Base-by-base conservation (phyloP, 2,113 vertebrate genomes). In the Apteryx owenii region DNA sequence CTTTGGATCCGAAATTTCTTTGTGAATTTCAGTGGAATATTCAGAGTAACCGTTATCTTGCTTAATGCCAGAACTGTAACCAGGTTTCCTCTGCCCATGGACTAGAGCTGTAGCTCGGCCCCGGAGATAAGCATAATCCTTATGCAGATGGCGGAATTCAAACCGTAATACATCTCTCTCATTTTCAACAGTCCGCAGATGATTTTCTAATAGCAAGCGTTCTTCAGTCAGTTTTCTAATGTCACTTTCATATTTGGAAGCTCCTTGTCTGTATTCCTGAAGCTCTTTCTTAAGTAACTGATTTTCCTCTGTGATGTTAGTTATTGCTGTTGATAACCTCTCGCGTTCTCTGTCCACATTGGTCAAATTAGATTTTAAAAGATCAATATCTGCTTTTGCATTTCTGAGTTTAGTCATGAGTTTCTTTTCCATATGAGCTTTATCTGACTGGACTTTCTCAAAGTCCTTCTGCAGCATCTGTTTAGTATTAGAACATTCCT, bases 211-310 rank as follows among this genome's bases (percentile, higher is more conserved):
- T 26, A 96, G 90, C 20, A 95, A 62, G 75, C 83, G 85, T 76
- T 98, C 92, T 92, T 97, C 88, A 3, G 62, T 92, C 58, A 97
- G 77, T 66, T 92, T 95, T 46, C 90, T 93, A n/a, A 97, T 88
- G 80, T 68, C 92, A 23, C 65, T 91, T 73, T 98, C 94, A 69
- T 95, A 95, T 78, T 96, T 95, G 50, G 81, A 70, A 31, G 80
- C 87, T 42, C 95, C 90, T 58, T 96, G 94, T 48, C 58, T 82
- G 25, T 95, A 93, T 71, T 96, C 96, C 88, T 97, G 93, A 9
- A 98, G 80, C 60, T 98, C 96, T 80, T 96, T 97, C 88, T 97
- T 97, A 33, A 98, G 94, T 58, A 94, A 66, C 85, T 95, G 83
- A 81, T 98, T 98, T 56, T 98, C 97, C 38, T 97, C 79, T 66